Conservation (phyloP, 2,888 invertebrate genomes). For the Microchrysa polita region DNA sequence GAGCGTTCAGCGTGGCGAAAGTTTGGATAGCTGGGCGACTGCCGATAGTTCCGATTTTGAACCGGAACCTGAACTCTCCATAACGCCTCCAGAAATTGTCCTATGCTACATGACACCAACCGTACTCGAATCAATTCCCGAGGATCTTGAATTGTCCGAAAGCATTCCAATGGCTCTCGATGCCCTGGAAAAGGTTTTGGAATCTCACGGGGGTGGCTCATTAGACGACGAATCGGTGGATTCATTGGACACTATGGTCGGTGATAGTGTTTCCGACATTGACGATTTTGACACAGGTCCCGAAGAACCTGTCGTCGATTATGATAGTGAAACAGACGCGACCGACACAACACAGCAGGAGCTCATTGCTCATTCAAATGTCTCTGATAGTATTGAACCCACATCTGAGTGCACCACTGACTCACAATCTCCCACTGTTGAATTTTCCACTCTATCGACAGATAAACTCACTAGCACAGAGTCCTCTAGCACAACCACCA, state of each 20-base stretch:
- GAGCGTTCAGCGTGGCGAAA: background rate
- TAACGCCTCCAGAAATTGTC: conserved; percentile 23
- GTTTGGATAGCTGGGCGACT: background rate
- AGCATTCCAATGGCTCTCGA: background rate
- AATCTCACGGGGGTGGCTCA: background rate
- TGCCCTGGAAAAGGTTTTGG: background rate
- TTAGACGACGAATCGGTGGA: background rate
- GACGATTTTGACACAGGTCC: background rate
- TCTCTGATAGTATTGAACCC: background rate
- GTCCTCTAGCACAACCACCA: conserved; percentile 27
- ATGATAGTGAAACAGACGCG: background rate
- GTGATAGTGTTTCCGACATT: background rate
- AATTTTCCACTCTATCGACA: conserved; percentile 36
- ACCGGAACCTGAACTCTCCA: conserved; percentile 21
- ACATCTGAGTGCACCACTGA: conserved; percentile 3
- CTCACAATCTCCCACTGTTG: background rate
- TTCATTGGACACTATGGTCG: background rate
- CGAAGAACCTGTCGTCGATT: background rate
- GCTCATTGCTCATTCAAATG: background rate
- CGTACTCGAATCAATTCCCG: conserved; percentile 23
- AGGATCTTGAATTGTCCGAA: conserved; percentile 15
- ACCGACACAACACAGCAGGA: conserved; percentile 40
- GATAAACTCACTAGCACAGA: conserved; percentile 35
- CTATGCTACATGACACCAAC: conserved; percentile 29
- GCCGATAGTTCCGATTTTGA: conserved; percentile 2